Base-by-base conservation (phyloP, 1,140 invertebrate species). In the Batillaria attramentaria region DNA sequence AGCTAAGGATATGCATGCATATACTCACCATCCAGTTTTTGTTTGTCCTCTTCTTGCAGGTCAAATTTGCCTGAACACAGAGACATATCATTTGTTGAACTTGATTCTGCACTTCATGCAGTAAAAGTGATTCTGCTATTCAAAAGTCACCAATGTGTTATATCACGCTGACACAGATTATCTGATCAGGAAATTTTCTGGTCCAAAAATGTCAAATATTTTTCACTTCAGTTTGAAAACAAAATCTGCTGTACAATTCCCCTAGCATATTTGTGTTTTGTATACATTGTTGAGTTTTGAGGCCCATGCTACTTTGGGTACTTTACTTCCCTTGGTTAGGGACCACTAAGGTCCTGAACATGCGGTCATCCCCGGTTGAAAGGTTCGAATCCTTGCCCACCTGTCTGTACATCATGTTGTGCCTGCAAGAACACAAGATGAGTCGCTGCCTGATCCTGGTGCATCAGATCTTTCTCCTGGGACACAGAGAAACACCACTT, bases 401-500 rank as follows among this genome's bases (percentile, higher is more conserved):
- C 72, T 37, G 46, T 20, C n/a, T 43, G 28, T 37, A 73, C 43
- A 39, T 73, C 72, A 24, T 73, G 72, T 35, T 57, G 46, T 0
- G 72, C 72, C 72, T 73, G 72, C 50, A 73, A 50, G 72, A 73
- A 73, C 13, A 73, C n/a, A n/a, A 73, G 72, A 31, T 73, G 72
- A 33, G 72, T 50, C 2, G 72, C 72, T 3, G 8, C 43, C 3
- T 31, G 72, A 50, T 73, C 46, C 10, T 50, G 10, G 72, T 57
- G 50, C 0, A 73, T 37, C 72, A 73, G 31, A 24, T 73, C 72
- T 39, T 35, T 35, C 50, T 73, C 72, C 46, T 57, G 35, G 39
- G n/a, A 33, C 13, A 33, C 31, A 3, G 39, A 33, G 50, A 73
- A 73, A 24, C 72, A 73, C 72, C 72, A 73, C 46, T 73, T 73